Conservation (phyloP, 2,113 vertebrate genomes). For the Psilopsiagon aurifrons region DNA sequence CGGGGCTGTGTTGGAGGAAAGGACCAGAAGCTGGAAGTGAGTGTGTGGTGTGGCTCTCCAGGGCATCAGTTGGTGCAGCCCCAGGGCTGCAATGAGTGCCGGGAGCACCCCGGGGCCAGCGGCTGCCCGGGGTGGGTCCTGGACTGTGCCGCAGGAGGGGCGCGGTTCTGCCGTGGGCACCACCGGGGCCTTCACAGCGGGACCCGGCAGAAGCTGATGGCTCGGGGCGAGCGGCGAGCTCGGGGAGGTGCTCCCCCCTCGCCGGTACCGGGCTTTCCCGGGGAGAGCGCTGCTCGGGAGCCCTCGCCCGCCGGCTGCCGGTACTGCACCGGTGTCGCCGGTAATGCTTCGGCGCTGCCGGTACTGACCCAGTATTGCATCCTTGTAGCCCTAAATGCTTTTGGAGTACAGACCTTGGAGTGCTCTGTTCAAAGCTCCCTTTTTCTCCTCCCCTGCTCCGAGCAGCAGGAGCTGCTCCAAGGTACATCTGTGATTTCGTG, state of each 20-base stretch:
- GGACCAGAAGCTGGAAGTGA: accelerated
- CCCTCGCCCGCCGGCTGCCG: slow-evolving; percentile 7
- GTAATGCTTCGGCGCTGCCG: too few species aligned
- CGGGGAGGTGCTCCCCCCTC: background rate
- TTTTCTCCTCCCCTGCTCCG: background rate
- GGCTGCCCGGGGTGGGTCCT: background rate
- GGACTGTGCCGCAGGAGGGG: background rate
- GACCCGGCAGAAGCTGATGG: background rate
- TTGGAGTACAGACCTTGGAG: background rate
- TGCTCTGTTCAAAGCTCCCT: background rate
- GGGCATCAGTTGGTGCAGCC: background rate
- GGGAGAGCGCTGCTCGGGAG: slow-evolving; percentile 1
- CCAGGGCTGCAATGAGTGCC: accelerated
- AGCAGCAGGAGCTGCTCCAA: background rate
- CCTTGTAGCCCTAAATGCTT: background rate
- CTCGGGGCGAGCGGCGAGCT: background rate
- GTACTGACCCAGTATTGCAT: background rate
- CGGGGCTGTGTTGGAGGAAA: background rate
- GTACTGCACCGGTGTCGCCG: background rate
- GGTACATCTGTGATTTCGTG: background rate
- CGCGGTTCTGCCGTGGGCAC: background rate
- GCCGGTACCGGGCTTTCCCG: background rate
- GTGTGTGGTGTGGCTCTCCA: accelerated
- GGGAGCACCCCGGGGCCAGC: background rate
- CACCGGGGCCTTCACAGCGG: background rate